Conservation (phyloP, 2,888 invertebrate species). For the Corythucha ciliata region DNA sequence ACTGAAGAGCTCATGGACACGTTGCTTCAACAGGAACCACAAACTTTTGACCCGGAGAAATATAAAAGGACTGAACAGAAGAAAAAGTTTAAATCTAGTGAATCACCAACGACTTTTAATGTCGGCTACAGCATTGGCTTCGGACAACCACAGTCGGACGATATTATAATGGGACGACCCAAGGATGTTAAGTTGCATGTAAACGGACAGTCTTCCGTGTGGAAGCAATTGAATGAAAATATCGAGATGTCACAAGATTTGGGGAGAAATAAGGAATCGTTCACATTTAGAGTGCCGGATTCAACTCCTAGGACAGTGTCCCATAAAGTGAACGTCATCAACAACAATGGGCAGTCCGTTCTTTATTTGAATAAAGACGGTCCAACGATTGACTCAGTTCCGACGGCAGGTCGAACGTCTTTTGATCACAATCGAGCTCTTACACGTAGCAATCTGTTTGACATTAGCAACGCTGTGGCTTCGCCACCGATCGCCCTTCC, state of each 20-base stretch:
- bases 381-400: conserved; percentile 24
- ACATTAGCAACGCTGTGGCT: conserved; percentile 42
- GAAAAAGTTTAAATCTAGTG: conserved; percentile 26
- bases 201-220: conserved; percentile 33
- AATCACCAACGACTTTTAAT: conserved; percentile 35
- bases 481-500: conserved; percentile 16
- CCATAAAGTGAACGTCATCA: conserved; percentile 22
- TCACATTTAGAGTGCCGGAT: conserved; percentile 17
- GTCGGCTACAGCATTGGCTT: conserved; percentile 41
- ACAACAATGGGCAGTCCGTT: conserved; percentile 26
- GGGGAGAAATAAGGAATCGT: conserved; percentile 20
- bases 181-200: conserved; percentile 28
- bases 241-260: conserved; percentile 38
- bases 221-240: conserved; percentile 39
- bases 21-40: conserved; percentile 29
- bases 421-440: conserved; percentile 45
- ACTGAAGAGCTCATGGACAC: conserved; percentile 28
- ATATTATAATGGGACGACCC: conserved; percentile 27
- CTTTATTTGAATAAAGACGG: conserved; percentile 27
- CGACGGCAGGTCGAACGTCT: conserved; percentile 35
- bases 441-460: conserved; percentile 45
- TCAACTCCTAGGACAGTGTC: background rate
- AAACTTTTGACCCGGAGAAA: conserved; percentile 25
- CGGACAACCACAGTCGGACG: conserved; percentile 24
- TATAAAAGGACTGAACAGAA: conserved; percentile 18